These are phyloP conservation scores for Periophthalmus modestus DNA, from an alignment of 2,113 vertebrate species.

Conservation along the genomic window DNA sequence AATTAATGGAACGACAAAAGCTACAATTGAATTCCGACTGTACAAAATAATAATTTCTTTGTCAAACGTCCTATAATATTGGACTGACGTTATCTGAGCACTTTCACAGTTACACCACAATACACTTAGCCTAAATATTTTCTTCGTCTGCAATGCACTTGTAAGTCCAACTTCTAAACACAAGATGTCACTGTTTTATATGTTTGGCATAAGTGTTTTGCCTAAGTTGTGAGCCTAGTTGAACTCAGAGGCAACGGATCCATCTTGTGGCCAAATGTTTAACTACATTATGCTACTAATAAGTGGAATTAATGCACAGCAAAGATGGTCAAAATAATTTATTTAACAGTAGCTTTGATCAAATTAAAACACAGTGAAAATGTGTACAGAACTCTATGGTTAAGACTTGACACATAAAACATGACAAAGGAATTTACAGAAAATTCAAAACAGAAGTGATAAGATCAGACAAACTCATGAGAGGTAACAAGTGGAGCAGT, in stretches of 20 bases:
- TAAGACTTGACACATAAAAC: neutral
- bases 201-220: neutral
- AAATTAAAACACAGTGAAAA: neutral
- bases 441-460: neutral
- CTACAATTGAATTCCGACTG: neutral
- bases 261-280: neutral
- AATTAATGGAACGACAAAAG: neutral
- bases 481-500: neutral
- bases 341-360: conserved; percentile 2
- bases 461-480: neutral
- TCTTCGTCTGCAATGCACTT: neutral
- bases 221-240: neutral
- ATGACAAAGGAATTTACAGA: neutral
- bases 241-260: neutral
- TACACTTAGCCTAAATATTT: too few species aligned
- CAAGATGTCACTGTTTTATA: neutral
- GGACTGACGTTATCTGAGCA: too few species aligned
- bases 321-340: neutral
- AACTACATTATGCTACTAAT: neutral
- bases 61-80: neutral
- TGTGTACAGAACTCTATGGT: neutral
- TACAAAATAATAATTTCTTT: neutral
- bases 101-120: too few species aligned
- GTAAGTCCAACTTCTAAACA: neutral
- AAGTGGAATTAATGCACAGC: neutral